A percentile compares a stretch with the other conserved stretches of the same genome.
Conservation (phyloP, 2,888 invertebrate genomes). For the Deilephila elpenor region DNA sequence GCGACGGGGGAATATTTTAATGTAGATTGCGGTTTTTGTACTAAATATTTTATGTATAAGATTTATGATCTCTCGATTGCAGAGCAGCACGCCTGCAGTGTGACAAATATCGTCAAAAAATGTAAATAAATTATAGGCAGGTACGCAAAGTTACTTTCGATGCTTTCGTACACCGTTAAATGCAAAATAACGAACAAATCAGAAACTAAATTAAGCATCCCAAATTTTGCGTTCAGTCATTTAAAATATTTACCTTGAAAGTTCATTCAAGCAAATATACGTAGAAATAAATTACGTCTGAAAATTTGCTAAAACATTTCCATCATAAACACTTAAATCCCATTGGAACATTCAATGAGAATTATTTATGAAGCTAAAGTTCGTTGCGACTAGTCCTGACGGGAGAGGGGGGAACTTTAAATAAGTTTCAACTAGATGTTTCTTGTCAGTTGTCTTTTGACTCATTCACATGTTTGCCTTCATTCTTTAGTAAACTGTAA, state of each 20-base stretch:
- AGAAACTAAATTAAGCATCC: neutral
- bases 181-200: too few species aligned
- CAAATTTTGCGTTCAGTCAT: neutral
- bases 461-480: neutral
- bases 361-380: conserved; percentile 16
- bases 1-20: neutral
- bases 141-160: too few species aligned
- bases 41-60: too few species aligned
- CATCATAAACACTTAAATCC: conserved; percentile 7
- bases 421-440: neutral
- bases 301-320: neutral
- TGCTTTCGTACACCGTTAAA: too few species aligned
- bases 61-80: too few species aligned
- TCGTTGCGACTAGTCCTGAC: neutral
- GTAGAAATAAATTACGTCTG: neutral
- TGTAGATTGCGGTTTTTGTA: too few species aligned
- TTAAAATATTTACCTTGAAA: neutral
- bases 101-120: too few species aligned
- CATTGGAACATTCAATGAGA: neutral
- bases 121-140: too few species aligned
- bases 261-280: neutral
- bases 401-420: neutral
- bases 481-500: neutral
- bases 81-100: too few species aligned
- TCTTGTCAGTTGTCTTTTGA: neutral